Evolutionary conservation across 1,140 invertebrate genomes (phyloP), one percentile per base, ranked within the genome.

Genomic region (Bombus soroeensis): DNA sequence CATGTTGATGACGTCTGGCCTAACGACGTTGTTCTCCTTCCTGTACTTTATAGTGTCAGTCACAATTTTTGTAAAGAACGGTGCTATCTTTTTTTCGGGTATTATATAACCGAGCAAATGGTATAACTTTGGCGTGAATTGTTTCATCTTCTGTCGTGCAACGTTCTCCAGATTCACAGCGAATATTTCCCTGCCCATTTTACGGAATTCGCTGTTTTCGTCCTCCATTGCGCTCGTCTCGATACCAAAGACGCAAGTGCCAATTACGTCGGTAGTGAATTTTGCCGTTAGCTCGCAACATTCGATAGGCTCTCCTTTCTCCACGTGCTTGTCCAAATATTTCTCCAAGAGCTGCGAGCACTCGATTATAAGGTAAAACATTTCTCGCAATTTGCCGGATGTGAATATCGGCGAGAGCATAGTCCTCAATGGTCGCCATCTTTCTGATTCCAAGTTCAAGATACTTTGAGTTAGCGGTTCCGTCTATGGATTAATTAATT

Each of bases 211-310:
- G 2, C 94, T 93, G 68, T 96, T 89, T 39, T 95, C 93, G 84
- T 96, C 87, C 39, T 92, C 90, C 13, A 96, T 84, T 12, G 94
- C 90, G 64, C 96, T 95, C 82, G 93, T 94, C 62, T 96, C 94
- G 22, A 96, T 75, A 1, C 86, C 88, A 9, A 89, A 89, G 0
- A 43, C 74, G 8, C 82, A 89, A 10, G 12, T 94, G 1, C 94
- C 96, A 37, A 96, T 96, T 0, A 96, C 94, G 86, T 96, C 96
- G 10, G 95, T 96, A 0, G 95, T 94, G 81, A 94, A 96, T 37
- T 94, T 93, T 1, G 93, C 94, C 32, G 94, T 89, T 0, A 96
- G 71, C 59, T 96, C 94, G 88, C 95, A 94, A 6, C 96, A 93
- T 72, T 96, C 95, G 25, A 96, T 90, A 12, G 53, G 22, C 5